Conservation (phyloP, 2,113 vertebrate genomes). For the Pachyramphus minor region DNA sequence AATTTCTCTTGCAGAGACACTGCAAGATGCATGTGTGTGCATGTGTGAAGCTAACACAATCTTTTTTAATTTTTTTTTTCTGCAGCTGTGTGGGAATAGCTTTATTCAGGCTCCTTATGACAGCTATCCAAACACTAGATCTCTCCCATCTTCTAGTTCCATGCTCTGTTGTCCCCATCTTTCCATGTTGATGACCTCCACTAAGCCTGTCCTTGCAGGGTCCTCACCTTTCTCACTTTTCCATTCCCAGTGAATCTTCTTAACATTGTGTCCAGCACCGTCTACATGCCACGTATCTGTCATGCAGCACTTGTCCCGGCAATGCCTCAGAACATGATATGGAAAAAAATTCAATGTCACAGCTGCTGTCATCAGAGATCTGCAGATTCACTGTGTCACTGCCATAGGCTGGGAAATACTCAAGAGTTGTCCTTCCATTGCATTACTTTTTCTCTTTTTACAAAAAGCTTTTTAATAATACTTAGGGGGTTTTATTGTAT, state of each 20-base stretch:
- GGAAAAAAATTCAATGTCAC: background rate
- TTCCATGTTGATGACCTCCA: background rate
- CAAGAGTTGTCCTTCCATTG: background rate
- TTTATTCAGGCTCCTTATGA: background rate
- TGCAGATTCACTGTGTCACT: background rate
- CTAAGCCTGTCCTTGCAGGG: background rate
- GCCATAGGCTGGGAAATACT: background rate
- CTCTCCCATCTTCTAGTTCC: background rate
- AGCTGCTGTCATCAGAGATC: background rate
- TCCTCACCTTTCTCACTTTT: background rate
- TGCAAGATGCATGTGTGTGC: background rate
- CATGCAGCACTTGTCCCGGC: background rate
- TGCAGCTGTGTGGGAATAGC: background rate
- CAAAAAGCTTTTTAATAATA: background rate
- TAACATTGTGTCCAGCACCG: background rate
- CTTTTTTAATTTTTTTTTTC: background rate
- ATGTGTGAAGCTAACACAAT: background rate
- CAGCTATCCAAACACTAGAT: background rate
- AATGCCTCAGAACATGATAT: background rate
- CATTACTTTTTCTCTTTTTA: background rate
- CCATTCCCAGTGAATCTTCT: background rate
- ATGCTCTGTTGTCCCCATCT: background rate
- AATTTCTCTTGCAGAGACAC: background rate
- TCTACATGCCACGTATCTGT: background rate
- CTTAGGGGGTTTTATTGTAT: background rate